Conservation (phyloP, 2,797 vertebrate species). For the Capromys pilorides region DNA sequence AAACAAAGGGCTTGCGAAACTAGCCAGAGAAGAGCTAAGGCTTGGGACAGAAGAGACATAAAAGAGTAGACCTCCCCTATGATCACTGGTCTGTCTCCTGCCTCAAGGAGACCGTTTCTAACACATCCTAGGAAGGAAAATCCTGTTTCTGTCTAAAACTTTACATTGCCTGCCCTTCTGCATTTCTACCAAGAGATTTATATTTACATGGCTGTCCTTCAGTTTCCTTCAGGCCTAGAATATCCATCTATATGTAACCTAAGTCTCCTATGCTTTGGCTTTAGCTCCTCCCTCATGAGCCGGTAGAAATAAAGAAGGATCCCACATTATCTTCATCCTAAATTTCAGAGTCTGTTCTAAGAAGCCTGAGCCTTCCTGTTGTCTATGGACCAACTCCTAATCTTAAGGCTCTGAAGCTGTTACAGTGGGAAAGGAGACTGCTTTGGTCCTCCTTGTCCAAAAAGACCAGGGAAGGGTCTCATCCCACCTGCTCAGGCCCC, state of each 20-base stretch:
- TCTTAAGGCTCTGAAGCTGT: neutral
- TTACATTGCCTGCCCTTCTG: neutral
- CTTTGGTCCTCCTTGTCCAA: neutral
- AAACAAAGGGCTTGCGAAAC: neutral
- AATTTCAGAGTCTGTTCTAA: neutral
- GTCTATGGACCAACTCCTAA: neutral
- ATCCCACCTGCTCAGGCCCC: rapidly evolving
- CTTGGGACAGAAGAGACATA: neutral
- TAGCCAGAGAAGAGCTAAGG: neutral
- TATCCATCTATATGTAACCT: neutral
- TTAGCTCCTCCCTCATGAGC: neutral
- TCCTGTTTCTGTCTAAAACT: neutral
- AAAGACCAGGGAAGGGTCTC: neutral
- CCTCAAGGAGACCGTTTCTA: neutral
- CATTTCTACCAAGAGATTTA: neutral
- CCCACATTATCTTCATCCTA: neutral
- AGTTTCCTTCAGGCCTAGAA: neutral
- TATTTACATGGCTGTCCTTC: neutral
- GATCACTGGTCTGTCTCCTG: neutral
- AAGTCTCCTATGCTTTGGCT: neutral
- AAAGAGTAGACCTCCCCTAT: neutral
- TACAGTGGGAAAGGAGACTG: neutral
- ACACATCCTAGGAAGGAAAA: neutral
- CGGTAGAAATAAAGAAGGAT: neutral
- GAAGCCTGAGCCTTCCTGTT: neutral